These are phyloP conservation scores for Sorex fumeus DNA, from an alignment of 2,113 vertebrate species.

Conservation along the genomic window DNA sequence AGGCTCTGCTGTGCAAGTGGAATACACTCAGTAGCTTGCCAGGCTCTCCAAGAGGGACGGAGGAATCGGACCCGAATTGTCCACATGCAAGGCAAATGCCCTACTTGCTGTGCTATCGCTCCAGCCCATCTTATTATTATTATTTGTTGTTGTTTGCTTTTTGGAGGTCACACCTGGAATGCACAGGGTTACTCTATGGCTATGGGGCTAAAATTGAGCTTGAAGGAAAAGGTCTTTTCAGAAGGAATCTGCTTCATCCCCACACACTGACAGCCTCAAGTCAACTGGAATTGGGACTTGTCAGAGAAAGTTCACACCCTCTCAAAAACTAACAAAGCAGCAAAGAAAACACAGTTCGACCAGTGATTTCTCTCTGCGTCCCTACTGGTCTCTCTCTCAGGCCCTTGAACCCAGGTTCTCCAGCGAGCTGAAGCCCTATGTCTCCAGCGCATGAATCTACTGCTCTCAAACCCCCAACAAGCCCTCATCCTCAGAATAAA, in stretches of 20 bases:
- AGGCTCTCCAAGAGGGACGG: no score
- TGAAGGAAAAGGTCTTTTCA: conserved; percentile 31
- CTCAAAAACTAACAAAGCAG: conserved; percentile 26
- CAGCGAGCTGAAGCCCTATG: rapidly evolving
- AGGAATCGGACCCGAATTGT: no score
- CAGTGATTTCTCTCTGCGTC: not conserved
- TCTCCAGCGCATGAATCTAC: rapidly evolving
- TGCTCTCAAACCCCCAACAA: not conserved
- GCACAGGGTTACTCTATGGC: no score
- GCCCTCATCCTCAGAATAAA: not conserved
- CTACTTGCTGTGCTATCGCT: no score
- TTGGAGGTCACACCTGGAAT: no score
- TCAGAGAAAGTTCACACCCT: not conserved
- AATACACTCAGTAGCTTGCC: no score
- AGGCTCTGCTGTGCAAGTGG: no score
- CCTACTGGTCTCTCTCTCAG: not conserved
- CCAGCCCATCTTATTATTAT: no score
- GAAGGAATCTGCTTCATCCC: not conserved
- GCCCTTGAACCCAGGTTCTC: not conserved
- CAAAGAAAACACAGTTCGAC: no score
- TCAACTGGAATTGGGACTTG: not conserved
- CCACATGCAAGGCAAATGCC: no score
- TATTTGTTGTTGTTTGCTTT: no score
- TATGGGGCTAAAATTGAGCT: not conserved
- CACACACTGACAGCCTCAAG: conserved; percentile 6